phyloP scores from a whole-genome alignment of 2,797 vertebrate genomes.

The Tokudaia tokunoshimensis region DNA sequence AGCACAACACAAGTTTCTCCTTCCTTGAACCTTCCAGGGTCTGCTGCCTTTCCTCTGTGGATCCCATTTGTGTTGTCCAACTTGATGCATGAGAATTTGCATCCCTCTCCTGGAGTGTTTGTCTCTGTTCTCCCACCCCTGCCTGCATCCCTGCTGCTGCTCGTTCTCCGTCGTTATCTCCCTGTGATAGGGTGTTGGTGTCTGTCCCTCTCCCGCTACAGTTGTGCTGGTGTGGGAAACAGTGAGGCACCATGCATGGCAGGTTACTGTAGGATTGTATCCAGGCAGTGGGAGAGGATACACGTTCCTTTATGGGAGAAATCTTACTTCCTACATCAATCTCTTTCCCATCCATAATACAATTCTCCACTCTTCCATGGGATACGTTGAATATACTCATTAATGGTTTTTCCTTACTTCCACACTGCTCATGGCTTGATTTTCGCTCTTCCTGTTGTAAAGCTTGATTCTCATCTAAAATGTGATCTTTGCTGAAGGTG shows the following conservation, averaged over 20 bases:
- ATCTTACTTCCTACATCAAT: neutral
- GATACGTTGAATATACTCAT: neutral
- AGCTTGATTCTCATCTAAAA: neutral
- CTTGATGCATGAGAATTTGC: neutral
- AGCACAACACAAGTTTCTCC: neutral
- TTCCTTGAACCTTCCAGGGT: slow-evolving; percentile 41
- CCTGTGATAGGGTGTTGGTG: neutral
- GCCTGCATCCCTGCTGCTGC: slow-evolving; percentile 22
- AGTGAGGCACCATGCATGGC: slow-evolving; percentile 46
- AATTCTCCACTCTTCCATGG: slow-evolving; percentile 50
- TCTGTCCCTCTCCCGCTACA: slow-evolving; percentile 45
- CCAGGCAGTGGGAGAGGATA: slow-evolving; percentile 9
- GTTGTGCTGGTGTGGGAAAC: slow-evolving; percentile 4
- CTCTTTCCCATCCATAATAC: slow-evolving; percentile 47
- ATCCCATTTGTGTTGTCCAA: neutral
- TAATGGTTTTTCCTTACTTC: slow-evolving; percentile 50
- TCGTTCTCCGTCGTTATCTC: neutral
- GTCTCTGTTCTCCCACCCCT: slow-evolving; percentile 37
- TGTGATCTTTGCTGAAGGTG: neutral
- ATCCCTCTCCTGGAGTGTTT: neutral
- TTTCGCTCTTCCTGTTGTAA: slow-evolving; percentile 44
- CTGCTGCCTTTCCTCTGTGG: slow-evolving; percentile 25
- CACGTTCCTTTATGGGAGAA: neutral
- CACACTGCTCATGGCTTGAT: neutral
- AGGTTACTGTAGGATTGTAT: slow-evolving; percentile 54